Evolutionary conservation across 2,113 vertebrate genomes (phyloP), one percentile per base, ranked within the genome.

Genomic region (Danio rerio): DNA sequence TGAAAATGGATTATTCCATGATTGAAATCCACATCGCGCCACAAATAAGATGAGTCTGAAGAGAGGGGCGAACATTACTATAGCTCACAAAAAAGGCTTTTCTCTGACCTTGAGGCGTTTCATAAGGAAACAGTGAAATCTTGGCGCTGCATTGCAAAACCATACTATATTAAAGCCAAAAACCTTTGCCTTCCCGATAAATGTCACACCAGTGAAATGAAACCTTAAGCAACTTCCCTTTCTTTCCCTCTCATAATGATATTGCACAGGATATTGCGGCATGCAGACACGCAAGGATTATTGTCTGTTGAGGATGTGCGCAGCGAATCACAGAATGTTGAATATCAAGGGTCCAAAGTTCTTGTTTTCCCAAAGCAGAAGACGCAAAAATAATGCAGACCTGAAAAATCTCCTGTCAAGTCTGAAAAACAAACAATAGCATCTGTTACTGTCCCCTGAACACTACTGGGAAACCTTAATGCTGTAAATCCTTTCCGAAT

Each of bases 1-100:
- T 86, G 77, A 86, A 81, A 81, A 86, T 77, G 72, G 81, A 86
- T 83, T 83, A 65, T 63, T 83, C 56, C 55, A 21, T 65, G 72
- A 70, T 56, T 70, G 81, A 75, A 83, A 70, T 76, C 68, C 73
- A 78, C 65, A 62, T 72, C 72, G 63, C 15, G 13, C 21, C 82
- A 78, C 73, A 66, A 62, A 81, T 40, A 47, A 47, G 81, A 77
- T 31, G 20, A 78, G 20, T 68, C 56, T 59, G 71, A 66, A 15
- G 40, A 76, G 20, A 76, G 49, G 73, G 72, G 71, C 59, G 66
- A 65, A 79, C 58, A 20, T 81, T 86, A 63, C 21, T 8, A 43
- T 15, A 61, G 78, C 40, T 53, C 20, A 65, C 76, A 76, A 77
- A 83, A 12, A 50, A 62, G 42, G 56, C 80, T 77, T 58, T 62